phyloP scores from a whole-genome alignment of 2,888 invertebrate genomes.

The Tetranychus piercei region DNA sequence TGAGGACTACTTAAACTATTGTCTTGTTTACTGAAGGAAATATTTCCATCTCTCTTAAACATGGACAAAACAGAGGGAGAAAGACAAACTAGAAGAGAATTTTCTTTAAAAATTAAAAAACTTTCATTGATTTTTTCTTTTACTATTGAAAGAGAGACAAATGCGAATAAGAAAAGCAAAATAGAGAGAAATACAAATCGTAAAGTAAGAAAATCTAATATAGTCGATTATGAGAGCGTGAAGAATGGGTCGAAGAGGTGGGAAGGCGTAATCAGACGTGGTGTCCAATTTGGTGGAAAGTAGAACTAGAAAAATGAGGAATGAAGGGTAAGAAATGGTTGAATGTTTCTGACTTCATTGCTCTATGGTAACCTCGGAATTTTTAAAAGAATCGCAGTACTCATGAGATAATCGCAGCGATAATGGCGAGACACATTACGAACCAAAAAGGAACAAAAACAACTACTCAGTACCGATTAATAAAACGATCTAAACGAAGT shows the following conservation, averaged over 20 bases:
- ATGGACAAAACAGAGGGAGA: conserved; percentile 47
- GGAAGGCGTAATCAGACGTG: neutral
- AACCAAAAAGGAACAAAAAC: conserved; percentile 98
- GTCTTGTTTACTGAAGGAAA: conserved; percentile 51
- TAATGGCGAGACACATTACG: conserved; percentile 79
- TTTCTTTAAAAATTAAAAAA: neutral
- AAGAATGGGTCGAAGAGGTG: neutral
- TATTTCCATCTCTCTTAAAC: conserved; percentile 92
- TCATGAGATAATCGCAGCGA: conserved; percentile 88
- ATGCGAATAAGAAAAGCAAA: conserved; percentile 76
- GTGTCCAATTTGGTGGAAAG: conserved; percentile 76
- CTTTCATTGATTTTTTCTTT: conserved; percentile 47
- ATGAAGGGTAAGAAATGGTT: conserved; percentile 81
- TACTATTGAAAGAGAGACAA: conserved; percentile 83
- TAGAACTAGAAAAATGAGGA: conserved; percentile 85
- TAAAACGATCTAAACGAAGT: conserved; percentile 57
- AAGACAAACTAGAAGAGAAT: conserved; percentile 5
- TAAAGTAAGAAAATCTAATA: conserved; percentile 47
- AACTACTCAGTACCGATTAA: conserved; percentile 43
- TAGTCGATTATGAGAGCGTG: neutral
- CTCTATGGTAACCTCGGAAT: conserved; percentile 83
- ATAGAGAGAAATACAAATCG: conserved; percentile 69
- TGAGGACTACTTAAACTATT: neutral
- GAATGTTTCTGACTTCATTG: conserved; percentile 78
- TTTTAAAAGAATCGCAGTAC: conserved; percentile 79